Base-by-base conservation (phyloP, 2,113 vertebrate species). In the Scophthalmus maximus region DNA sequence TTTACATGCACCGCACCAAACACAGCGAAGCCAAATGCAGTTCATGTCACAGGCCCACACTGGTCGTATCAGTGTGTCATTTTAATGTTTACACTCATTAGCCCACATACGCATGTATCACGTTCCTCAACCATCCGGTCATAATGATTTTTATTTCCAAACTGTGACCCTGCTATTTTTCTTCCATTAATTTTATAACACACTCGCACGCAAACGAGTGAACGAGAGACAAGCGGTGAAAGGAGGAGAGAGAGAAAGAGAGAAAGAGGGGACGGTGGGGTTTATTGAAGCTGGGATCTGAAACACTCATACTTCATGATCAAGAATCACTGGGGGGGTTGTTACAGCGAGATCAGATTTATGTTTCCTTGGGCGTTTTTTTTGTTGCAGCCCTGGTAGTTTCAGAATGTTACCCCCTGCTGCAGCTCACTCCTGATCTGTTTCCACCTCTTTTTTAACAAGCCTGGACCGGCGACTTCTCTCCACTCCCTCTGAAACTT, bases 351-450 rank as follows among this genome's bases (percentile, higher is more conserved):
- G 29, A 38, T 68, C n/a, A 69, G 26, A 51, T 67, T 76, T 30
- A 68, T 65, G 49, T 73, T 76, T 78, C 71, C 38, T 57, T 29
- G 34, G 64, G 59, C 40, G n/a, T 67, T 73, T 72, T 77, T 25
- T 72, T 78, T 30, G 73, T 56, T 58, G 50, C 64, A 60, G 57
- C 50, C 2, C 2, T 6, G 29, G 44, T 30, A 26, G 22, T 76
- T 79, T 77, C 27, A 64, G 8, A 25, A 17, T 59, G 55, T 62
- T 18, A n/a, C 36, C 65, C 52, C 40, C 50, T 17, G 15, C 34
- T 62, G 25, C 7, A 20, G 30, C 30, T 44, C 26, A 38, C 17
- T 49, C 36, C 66, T 49, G 52, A 42, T 72, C 75, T 29, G 26
- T 63, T 74, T 77, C 47, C 67, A 15, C n/a, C 18, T 70, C 25